Base-by-base conservation (phyloP, 2,797 vertebrate species). In the Esox masquinongy region DNA sequence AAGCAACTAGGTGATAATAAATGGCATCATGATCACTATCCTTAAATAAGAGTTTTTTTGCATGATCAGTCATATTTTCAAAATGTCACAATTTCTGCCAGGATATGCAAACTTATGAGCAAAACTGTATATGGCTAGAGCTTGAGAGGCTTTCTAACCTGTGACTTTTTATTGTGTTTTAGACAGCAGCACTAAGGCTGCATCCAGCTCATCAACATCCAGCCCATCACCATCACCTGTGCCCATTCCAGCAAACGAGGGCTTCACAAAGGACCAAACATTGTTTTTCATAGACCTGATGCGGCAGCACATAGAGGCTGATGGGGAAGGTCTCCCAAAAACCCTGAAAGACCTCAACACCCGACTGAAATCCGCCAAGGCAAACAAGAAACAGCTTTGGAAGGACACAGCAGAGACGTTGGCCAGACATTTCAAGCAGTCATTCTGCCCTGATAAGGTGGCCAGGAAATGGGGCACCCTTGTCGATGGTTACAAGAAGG, bases 211-310 rank as follows among this genome's bases (percentile, higher is more conserved):
- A 31, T 31, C 29, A 31, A 3, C 29, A 31, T 31, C 29, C 29
- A 31, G 29, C 29, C 29, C 29, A 31, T 26, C 63, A 66, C 1
- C 63, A 66, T 66, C 5, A 66, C 24, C 63, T 66, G 26, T 26
- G 26, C 22, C 63, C 26, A 66, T 75, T 39, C 73, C 56, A 56
- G 39, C 59, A 49, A 75, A 75, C 31, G 56, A 75, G 16, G 72
- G 77, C 77, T 75, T 79, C 74, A 75, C 19, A 56, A 79, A 75
- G 67, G 73, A 79, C 43, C 77, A 79, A 19, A 75, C 77, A 5
- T 26, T 79, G 73, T 75, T 79, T 71, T 59, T 79, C 43, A 75
- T 79, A 16, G 59, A 79, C 68, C 39, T 72, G 15, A 75, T 72
- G 77, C 39, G 73, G 29, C 68, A 72, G 68, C 72, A 79, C 59